phyloP scores from a whole-genome alignment of 2,113 vertebrate species.

The Elanus axillaris region DNA sequence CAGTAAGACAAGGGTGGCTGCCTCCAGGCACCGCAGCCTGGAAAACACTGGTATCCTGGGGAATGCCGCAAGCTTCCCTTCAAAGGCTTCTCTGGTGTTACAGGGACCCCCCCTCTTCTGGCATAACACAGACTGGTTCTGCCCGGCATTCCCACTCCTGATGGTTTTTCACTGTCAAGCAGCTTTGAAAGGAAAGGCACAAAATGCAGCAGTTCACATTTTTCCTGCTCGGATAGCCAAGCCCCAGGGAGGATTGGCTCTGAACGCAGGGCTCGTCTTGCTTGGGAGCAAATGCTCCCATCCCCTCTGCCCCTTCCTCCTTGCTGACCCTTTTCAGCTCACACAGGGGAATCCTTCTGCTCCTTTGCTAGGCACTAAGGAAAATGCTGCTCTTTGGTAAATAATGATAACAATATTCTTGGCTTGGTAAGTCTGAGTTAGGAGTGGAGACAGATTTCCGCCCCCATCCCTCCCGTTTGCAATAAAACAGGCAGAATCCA shows the following conservation, averaged over 20 bases:
- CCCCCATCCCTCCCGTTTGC: background rate
- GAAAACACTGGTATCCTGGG: background rate
- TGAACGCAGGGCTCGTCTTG: background rate
- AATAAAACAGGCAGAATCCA: conserved; percentile 42
- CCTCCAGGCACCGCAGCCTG: background rate
- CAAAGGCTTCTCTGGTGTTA: background rate
- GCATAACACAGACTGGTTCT: background rate
- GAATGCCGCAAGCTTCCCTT: background rate
- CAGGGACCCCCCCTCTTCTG: background rate
- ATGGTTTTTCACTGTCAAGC: background rate
- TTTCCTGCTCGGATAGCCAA: conserved; percentile 7
- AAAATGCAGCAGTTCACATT: background rate
- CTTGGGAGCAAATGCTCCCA: background rate
- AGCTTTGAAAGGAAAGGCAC: background rate
- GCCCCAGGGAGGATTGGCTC: background rate
- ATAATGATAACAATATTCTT: background rate
- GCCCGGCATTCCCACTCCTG: background rate
- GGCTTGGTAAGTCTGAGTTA: background rate
- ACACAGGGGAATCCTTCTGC: background rate
- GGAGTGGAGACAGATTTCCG: background rate
- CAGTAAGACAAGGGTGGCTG: background rate
- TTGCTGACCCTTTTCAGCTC: background rate
- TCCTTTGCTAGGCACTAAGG: background rate
- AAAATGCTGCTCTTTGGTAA: conserved; percentile 19
- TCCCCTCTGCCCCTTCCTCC: background rate